Base-by-base conservation (phyloP, 1,140 invertebrate species). In the Eciton burchellii region DNA sequence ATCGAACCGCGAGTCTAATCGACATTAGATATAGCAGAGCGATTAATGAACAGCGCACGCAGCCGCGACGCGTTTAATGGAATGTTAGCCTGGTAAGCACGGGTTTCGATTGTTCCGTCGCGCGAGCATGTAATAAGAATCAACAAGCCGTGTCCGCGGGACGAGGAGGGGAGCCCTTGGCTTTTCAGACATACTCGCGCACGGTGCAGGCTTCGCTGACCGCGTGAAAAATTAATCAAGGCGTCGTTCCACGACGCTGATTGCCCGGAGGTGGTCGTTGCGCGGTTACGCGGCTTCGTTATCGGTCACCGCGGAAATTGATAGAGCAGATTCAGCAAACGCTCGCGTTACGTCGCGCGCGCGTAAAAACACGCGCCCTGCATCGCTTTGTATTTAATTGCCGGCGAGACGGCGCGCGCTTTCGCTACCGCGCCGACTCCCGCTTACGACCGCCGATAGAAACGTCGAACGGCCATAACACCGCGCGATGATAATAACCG, bases 171-270 rank as follows among this genome's bases (percentile, higher is more conserved):
- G 76, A 81, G 68, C 85, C 83, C 85, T 89, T 35, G 35, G 35
- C 35, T 35, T 35, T 90, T 89, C 84, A 89, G 72, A 79, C 74
- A 68, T 56, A 72, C 81, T 35, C 35, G 35, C 6, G 6, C 35
- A 35, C 35, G 6, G 6, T 35, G 63, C 76, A 82, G 62, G 90
- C 82, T 87, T 86, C 87, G 84, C 76, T 89, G 86, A 90, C 81
- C 88, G 89, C 91, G 91, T 93, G 90, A 92, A 92, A 93, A 92
- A 93, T 93, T 92, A 92, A 93, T 92, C 90, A 88, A 89, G 86
- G 70, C 85, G 84, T 86, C 85, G 87, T 92, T 90, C 89, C 88
- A 82, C 87, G 63, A 89, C 83, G 89, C 86, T 88, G 88, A 88
- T 87, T 87, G 89, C 72, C n/a, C n/a, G n/a, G 84, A 90, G 82